Conservation (phyloP, 2,113 vertebrate species). For the Prietella phreatophila region DNA sequence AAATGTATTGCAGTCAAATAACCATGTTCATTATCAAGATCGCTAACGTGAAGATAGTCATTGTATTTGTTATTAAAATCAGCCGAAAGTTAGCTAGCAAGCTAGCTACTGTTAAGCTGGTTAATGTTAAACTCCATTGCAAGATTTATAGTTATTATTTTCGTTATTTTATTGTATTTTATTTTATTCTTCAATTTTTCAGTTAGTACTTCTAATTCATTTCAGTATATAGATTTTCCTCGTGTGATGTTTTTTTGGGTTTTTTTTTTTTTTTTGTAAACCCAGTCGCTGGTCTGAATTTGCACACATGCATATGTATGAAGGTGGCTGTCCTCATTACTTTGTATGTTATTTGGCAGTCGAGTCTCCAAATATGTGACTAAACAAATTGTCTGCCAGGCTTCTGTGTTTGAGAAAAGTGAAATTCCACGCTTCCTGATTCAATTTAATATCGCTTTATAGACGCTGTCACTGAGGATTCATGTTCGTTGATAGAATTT, state of each 20-base stretch:
- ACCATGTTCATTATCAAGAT: not conserved
- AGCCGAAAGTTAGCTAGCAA: not conserved
- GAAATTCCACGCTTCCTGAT: slow-evolving; percentile 27
- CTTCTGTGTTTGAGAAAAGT: not conserved
- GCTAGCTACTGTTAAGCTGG: not conserved
- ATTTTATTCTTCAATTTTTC: not conserved
- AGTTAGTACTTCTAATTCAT: not conserved
- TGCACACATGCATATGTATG: slow-evolving; percentile 32
- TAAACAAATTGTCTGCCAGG: slow-evolving; percentile 39
- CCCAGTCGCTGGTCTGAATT: not conserved
- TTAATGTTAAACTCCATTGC: not conserved
- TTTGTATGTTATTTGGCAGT: slow-evolving; percentile 38
- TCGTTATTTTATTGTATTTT: not conserved
- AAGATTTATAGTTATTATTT: not conserved
- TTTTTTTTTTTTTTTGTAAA: not conserved
- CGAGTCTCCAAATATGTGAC: slow-evolving; percentile 40
- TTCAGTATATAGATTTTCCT: not conserved
- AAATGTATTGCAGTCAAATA: not conserved
- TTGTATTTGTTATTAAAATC: not conserved
- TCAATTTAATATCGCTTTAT: slow-evolving; percentile 7
- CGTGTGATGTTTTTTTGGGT: not conserved
- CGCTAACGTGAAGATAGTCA: not conserved
- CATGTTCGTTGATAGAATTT: not conserved
- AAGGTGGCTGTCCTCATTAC: slow-evolving; percentile 45
- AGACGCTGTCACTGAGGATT: slow-evolving; percentile 32